A percentile compares a stretch with the other conserved stretches of the same genome.
Conservation (phyloP, 2,797 vertebrate species). For the Coilia nasus region DNA sequence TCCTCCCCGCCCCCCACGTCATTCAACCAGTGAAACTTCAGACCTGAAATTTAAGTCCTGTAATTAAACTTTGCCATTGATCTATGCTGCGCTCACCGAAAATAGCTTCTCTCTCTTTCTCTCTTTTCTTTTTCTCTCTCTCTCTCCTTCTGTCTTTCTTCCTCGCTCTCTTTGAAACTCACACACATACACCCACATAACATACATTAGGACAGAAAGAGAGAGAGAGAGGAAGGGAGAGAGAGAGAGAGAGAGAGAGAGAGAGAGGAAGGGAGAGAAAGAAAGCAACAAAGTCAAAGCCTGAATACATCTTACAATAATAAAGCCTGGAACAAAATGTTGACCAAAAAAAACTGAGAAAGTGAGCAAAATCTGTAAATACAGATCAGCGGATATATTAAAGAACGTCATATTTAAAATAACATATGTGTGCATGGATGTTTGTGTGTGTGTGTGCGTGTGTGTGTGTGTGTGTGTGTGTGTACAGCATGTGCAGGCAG, state of each 20-base stretch:
- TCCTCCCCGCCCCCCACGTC: too few species aligned
- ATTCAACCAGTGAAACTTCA: conserved; percentile 21
- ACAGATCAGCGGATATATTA: too few species aligned
- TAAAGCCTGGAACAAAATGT: too few species aligned
- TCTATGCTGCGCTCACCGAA: background rate
- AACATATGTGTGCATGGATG: background rate
- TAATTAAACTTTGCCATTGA: conserved; percentile 13
- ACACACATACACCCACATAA: background rate
- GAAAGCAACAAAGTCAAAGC: background rate
- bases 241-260: too few species aligned
- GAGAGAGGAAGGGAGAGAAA: background rate
- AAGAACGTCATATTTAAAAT: background rate
- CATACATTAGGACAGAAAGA: background rate
- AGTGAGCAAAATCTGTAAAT: too few species aligned
- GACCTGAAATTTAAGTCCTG: conserved; percentile 25
- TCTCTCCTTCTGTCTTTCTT: background rate
- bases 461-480: too few species aligned
- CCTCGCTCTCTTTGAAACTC: background rate
- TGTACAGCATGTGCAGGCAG: too few species aligned
- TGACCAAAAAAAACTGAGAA: too few species aligned
- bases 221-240: background rate
- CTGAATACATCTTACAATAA: background rate
- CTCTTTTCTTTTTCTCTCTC: background rate
- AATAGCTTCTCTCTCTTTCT: background rate
- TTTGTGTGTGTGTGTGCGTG: too few species aligned